Evolutionary conservation across 1,140 invertebrate species (phyloP), one percentile per base, ranked within the genome.

Genomic region (Drosophila nigromelanica): DNA sequence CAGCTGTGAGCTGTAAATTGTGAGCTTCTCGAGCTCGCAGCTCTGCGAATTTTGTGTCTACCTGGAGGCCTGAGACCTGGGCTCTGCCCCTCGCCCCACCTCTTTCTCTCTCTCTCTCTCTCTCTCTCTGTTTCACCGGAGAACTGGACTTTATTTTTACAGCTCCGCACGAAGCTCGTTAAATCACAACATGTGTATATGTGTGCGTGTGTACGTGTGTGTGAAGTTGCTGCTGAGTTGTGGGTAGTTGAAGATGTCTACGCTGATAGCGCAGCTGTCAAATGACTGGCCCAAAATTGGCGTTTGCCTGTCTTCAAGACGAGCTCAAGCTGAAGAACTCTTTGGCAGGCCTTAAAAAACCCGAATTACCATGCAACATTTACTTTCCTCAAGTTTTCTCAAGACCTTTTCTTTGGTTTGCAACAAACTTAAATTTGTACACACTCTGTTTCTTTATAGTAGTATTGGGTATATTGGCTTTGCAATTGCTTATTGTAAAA

Each of bases 231-330:
- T 43, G 39, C 43, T 54, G 56, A 54, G 54, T 58, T 60, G 68
- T 71, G 61, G 67, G 60, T 43, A 59, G 69, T 52, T 72, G 69
- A 72, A 72, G 69, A 72, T 72, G 69, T 72, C 69, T 72, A 24
- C 62, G 62, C 30, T 72, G 69, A 72, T 72, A 66, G 62, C 55
- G 10, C 55, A 60, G 64, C 64, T 60, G 64, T 68, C 64, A 68
- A 68, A 68, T 68, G 56, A 68, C 62, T 69, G 58, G 60, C 45
- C 14, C 27, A 33, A 50, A 50, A 50, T 27, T 33, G 27, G 27
- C 48, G 27, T 33, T 30, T 30, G 5, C 3, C 42, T 45, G 42
- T 3, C 3, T n/a, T 18, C 14, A 45, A 18, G n/a, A 7, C 42
- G 4, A 8, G 14, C 5, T 4, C 8, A 45, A n/a, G 8, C 27